Evolutionary conservation across 2,797 vertebrate genomes (phyloP).

Genomic region (Holocentrus rufus): DNA sequence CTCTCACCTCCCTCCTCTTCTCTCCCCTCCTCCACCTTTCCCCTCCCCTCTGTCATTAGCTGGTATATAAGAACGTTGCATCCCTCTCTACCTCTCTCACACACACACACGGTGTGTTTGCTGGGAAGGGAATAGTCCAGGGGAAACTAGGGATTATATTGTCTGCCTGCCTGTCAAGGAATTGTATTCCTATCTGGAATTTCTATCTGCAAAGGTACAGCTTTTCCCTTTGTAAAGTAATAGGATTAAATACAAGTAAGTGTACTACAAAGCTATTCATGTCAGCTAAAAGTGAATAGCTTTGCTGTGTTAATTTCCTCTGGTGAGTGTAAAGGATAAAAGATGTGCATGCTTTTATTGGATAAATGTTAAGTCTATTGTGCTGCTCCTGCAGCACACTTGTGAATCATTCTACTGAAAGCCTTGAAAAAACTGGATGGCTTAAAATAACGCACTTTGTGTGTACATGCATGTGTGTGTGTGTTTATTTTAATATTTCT

Average conservation of each 20-base stretch:
- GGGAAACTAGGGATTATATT: slow-evolving; percentile 66
- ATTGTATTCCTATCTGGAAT: slow-evolving; percentile 62
- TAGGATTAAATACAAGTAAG: slow-evolving; percentile 26
- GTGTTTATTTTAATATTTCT: neutral
- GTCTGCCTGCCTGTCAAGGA: slow-evolving; percentile 65
- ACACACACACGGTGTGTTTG: slow-evolving; percentile 61
- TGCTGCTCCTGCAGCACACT: slow-evolving; percentile 11
- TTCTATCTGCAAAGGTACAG: slow-evolving; percentile 69
- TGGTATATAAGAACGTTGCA: slow-evolving; percentile 76
- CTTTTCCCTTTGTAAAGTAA: slow-evolving; percentile 28
- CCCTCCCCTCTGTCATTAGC: slow-evolving; percentile 76
- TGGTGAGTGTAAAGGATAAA: neutral
- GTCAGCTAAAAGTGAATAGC: neutral
- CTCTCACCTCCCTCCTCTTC: slow-evolving; percentile 49
- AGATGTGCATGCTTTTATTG: neutral
- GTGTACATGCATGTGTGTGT: no score
- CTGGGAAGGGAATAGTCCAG: slow-evolving; percentile 64
- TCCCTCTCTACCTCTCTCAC: slow-evolving; percentile 68
- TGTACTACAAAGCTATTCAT: slow-evolving; percentile 20
- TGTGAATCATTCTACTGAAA: neutral
- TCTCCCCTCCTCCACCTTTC: slow-evolving; percentile 74
- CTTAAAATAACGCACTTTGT: no score
- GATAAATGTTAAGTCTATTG: slow-evolving; percentile 7
- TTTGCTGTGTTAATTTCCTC: slow-evolving; percentile 21
- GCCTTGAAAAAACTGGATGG: neutral